Conservation (phyloP, 2,888 invertebrate genomes). For the Erebia palarica region DNA sequence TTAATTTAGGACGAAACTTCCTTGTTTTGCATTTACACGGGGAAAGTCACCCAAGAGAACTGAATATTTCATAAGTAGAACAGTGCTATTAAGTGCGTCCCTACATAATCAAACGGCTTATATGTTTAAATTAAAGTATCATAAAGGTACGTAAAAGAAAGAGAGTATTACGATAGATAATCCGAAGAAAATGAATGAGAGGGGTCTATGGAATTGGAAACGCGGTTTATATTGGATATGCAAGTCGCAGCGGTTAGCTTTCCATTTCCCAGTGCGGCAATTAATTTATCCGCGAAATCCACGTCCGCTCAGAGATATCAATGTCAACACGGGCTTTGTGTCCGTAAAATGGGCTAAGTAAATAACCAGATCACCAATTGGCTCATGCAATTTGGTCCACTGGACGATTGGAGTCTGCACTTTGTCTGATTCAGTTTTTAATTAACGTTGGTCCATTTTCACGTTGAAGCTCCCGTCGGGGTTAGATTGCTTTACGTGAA, state of each 20-base stretch:
- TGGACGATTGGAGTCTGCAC: constrained; percentile 61
- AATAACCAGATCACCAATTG: constrained; percentile 65
- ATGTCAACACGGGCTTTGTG: constrained; percentile 59
- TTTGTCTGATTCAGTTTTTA: constrained; percentile 64
- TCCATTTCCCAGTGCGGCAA: constrained; percentile 47
- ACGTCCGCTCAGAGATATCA: constrained; percentile 49
- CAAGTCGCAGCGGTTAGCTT: constrained; percentile 13
- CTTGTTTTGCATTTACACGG: constrained; percentile 76
- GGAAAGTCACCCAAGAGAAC: constrained; percentile 73
- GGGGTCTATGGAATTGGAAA: constrained; percentile 20
- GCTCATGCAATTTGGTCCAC: constrained; percentile 55
- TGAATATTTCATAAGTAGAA: constrained; percentile 75
- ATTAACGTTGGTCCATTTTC: constrained; percentile 57
- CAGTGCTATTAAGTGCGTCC: constrained; percentile 67
- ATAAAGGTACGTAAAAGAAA: constrained; percentile 7
- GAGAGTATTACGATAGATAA: constrained; percentile 12
- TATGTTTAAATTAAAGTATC: constrained; percentile 29
- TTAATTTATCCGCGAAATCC: constrained; percentile 62
- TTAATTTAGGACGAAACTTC: constrained; percentile 77
- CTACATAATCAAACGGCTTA: constrained; percentile 51
- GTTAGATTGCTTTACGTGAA: constrained; percentile 38
- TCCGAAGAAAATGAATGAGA: constrained; percentile 20
- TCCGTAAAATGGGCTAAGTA: constrained; percentile 70
- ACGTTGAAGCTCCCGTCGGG: constrained; percentile 39
- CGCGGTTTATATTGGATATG: constrained; percentile 22